Evolutionary conservation across 2,113 vertebrate species (phyloP).

Genomic region (Microtus ochrogaster): DNA sequence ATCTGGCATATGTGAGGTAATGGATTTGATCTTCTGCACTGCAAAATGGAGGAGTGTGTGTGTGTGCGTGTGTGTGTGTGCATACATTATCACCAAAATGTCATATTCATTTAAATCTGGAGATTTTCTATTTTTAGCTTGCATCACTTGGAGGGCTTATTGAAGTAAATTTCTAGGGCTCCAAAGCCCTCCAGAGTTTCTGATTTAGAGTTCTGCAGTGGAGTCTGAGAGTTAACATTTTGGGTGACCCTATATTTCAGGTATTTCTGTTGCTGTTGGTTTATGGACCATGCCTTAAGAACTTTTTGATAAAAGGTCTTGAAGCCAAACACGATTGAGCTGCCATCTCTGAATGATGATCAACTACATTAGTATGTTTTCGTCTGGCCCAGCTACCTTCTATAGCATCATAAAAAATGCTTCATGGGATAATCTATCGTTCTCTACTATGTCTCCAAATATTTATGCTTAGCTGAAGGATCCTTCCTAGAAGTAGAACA

Average conservation of each 20-base stretch:
- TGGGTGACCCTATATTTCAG: not conserved
- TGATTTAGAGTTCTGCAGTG: not conserved
- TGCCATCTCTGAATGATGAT: slow-evolving; percentile 7
- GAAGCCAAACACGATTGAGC: not conserved
- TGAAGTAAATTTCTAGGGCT: not conserved
- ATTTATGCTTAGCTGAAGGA: not conserved
- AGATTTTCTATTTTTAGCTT: not conserved
- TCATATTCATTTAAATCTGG: not conserved
- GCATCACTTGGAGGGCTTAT: not conserved
- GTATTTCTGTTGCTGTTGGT: not conserved
- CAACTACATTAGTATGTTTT: not conserved
- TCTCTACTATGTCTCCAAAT: not conserved
- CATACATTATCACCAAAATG: not conserved
- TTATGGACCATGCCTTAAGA: not conserved
- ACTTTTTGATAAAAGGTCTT: not conserved
- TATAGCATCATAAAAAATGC: slow-evolving; percentile 20
- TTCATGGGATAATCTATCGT: not conserved
- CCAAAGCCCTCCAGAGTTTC: not conserved
- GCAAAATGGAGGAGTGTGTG: not conserved
- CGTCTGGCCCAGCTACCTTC: not conserved
- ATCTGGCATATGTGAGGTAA: not conserved
- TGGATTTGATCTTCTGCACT: not conserved
- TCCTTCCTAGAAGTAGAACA: not conserved
- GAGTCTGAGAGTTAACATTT: not conserved
- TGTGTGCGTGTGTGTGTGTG: too few relatives aligned